Evolutionary conservation across 2,888 invertebrate species (phyloP).

Genomic region (Lissocephala sabroskyi): DNA sequence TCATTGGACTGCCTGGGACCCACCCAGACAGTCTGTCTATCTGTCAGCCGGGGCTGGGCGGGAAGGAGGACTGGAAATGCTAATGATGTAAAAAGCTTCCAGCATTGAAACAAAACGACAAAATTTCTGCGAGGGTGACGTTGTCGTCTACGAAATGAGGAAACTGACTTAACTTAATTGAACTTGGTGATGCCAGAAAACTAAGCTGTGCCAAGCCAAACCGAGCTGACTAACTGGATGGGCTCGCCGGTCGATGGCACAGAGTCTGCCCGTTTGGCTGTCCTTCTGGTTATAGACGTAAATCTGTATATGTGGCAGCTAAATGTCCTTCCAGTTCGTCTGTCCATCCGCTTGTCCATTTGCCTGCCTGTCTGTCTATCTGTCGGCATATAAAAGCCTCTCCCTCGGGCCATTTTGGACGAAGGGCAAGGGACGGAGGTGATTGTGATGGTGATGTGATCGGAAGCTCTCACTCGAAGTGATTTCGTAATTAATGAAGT

Average conservation of each 20-base stretch:
- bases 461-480: constrained; percentile 51
- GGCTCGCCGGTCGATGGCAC: constrained; percentile 7
- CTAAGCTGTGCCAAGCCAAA: constrained; percentile 5
- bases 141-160: constrained; percentile 48
- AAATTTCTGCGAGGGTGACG: constrained; percentile 44
- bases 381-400: constrained; percentile 39
- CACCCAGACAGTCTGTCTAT: no score
- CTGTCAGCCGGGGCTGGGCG: no score
- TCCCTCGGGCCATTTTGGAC: constrained; percentile 8
- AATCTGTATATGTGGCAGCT: no score
- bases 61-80: constrained; percentile 33
- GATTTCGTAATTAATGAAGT: constrained; percentile 59
- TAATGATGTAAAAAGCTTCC: constrained; percentile 60
- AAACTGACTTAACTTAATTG: constrained; percentile 65
- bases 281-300: background rate
- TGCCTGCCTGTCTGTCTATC: constrained; percentile 7
- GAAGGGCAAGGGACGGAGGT: background rate
- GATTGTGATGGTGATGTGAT: constrained; percentile 39
- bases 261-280: background rate
- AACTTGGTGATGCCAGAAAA: constrained; percentile 54
- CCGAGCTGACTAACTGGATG: constrained; percentile 22
- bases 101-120: constrained; percentile 60
- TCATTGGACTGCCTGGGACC: no score
- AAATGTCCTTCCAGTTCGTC: no score
- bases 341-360: background rate